Conservation (phyloP, 2,888 invertebrate genomes). For the Fragum fragum region DNA sequence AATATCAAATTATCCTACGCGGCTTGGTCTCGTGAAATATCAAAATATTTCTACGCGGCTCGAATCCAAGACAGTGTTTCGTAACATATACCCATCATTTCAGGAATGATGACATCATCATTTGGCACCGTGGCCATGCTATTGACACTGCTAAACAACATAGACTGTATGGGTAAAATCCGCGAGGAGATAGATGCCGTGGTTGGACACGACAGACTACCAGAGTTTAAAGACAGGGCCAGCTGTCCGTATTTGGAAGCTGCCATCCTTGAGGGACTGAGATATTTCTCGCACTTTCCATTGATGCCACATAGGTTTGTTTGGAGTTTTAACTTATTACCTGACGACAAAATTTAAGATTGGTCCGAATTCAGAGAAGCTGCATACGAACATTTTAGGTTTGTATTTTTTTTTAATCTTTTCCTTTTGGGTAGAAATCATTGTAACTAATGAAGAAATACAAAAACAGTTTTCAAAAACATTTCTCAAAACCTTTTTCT, state of each 20-base stretch:
- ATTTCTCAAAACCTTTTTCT: too few relatives aligned
- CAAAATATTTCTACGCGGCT: too few relatives aligned
- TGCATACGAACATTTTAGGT: too few relatives aligned
- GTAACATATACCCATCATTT: not conserved
- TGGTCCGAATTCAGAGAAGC: too few relatives aligned
- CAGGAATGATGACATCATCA: constrained; percentile 33
- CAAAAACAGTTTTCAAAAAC: too few relatives aligned
- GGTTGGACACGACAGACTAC: constrained; percentile 24
- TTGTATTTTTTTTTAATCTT: too few relatives aligned
- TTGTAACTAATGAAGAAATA: too few relatives aligned
- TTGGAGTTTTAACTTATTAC: not conserved
- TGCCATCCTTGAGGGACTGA: constrained; percentile 23
- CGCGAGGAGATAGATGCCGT: constrained; percentile 22
- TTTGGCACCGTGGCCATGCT: constrained; percentile 6
- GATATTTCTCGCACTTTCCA: constrained; percentile 23
- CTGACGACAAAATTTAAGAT: too few relatives aligned
- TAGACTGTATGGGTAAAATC: constrained; percentile 15
- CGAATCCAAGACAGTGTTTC: too few relatives aligned
- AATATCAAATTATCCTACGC: too few relatives aligned
- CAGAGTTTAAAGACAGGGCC: constrained; percentile 29
- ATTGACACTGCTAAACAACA: constrained; percentile 23
- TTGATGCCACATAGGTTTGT: constrained; percentile 37
- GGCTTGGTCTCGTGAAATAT: too few relatives aligned
- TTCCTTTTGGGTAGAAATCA: too few relatives aligned
- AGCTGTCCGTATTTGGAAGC: constrained; percentile 30